Base-by-base conservation (phyloP, 1,140 invertebrate species). In the Ceratoteleas bidentatus region DNA sequence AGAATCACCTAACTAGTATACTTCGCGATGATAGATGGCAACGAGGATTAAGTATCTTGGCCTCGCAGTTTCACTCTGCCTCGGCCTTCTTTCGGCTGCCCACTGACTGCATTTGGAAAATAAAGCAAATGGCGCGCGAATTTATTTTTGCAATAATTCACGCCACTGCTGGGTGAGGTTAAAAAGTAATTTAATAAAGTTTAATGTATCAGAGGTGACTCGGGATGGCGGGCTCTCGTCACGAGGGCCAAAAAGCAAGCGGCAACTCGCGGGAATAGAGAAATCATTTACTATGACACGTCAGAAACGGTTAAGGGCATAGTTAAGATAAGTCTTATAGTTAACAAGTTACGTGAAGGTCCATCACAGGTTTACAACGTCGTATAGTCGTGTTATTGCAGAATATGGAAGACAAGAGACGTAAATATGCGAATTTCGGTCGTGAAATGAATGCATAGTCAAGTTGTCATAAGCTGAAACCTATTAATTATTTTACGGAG, bases 1-100 rank as follows among this genome's bases (percentile, higher is more conserved):
- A 90, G 87, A 90, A 88, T 90, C 88, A 86, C 68, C 86, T 88
- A 90, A 90, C 88, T 89, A 88, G 87, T 88, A 87, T 87, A 87
- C 86, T 87, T 79, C 84, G 81, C 85, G 86, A 87, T 90, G 88
- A 90, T 90, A 90, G 87, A 90, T 90, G 86, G 85, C 85, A 85
- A 60, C 57, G 62, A 86, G 88, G 87, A 90, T 90, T 90, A 90
- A 87, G 85, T 74, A 76, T 84, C 81, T 81, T 75, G 65, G 76
- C 66, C 60, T 77, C 62, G 64, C 49, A 54, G 49, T 73, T 81
- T 72, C 72, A 65, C 52, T 75, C 72, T 81, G n/a, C 47, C 73
- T 61, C 61, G 57, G 52, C 49, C 61, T 81, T 72, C 79, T 81
- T 76, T 81, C 52, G 73, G 66, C 52, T 58, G 38, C 66, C 40